A percentile compares a stretch with the other conserved stretches of the same genome.
Conservation (phyloP, 2,888 invertebrate species). For the Eupithecia abbreviata region DNA sequence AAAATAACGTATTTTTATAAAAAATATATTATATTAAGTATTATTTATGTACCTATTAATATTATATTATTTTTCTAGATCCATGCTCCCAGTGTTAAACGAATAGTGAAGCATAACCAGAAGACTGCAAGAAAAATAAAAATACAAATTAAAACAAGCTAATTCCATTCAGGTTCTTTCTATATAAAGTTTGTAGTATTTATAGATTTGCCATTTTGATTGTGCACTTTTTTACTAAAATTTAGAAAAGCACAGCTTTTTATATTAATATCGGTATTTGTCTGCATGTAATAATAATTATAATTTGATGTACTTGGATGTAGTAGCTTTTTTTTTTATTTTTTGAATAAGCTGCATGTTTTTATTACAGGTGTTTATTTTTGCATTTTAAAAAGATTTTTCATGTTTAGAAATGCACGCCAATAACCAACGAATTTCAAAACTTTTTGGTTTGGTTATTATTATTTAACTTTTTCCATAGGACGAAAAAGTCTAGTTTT, state of each 20-base stretch:
- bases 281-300: background rate
- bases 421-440: background rate
- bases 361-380: background rate
- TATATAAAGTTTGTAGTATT: constrained; percentile 69
- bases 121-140: constrained; percentile 78
- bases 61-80: constrained; percentile 81
- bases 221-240: constrained; percentile 34
- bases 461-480: background rate
- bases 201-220: constrained; percentile 46
- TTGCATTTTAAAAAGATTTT: background rate
- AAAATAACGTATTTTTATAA: background rate
- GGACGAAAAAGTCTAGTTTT: background rate
- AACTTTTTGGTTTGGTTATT: background rate
- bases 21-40: constrained; percentile 8
- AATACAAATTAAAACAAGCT: constrained; percentile 58
- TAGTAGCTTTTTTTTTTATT: background rate
- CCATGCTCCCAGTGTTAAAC: constrained; percentile 92
- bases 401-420: background rate
- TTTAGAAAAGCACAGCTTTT: constrained; percentile 11
- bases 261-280: background rate
- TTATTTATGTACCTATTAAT: constrained; percentile 14
- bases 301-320: background rate
- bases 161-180: constrained; percentile 70
- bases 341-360: background rate
- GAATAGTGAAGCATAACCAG: constrained; percentile 86